Percentiles rank a stretch among this genome's conserved stretches.
Conservation (phyloP, 2,888 invertebrate species). For the Scelioninae gen. 1 region DNA sequence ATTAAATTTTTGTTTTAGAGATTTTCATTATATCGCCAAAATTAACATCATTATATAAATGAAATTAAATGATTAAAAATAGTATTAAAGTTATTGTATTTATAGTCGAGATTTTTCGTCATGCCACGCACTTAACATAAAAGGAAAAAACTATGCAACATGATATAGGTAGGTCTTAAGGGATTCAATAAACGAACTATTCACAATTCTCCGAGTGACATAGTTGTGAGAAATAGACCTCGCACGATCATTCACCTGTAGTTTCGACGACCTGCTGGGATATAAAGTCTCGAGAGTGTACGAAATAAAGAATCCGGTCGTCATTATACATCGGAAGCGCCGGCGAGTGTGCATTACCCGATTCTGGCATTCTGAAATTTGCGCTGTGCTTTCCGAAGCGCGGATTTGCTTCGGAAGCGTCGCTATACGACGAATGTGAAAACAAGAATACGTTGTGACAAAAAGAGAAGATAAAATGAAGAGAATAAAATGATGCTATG, state of each 20-base stretch:
- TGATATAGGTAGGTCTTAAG: slow-evolving; percentile 40
- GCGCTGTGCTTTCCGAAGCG: slow-evolving; percentile 39
- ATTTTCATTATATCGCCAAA: too few species aligned
- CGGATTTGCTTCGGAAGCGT: slow-evolving; percentile 38
- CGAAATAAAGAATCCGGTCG: slow-evolving; percentile 60
- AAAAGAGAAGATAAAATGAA: slow-evolving; percentile 12
- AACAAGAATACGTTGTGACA: slow-evolving; percentile 12
- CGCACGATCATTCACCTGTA: slow-evolving; percentile 46
- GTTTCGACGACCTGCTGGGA: slow-evolving; percentile 47
- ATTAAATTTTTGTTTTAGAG: too few species aligned
- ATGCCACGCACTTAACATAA: slow-evolving; percentile 36
- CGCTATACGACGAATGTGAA: not conserved
- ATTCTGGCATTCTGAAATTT: slow-evolving; percentile 45
- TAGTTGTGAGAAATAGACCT: slow-evolving; percentile 53
- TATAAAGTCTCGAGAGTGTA: slow-evolving; percentile 63
- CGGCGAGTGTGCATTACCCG: slow-evolving; percentile 27
- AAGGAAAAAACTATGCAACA: slow-evolving; percentile 25
- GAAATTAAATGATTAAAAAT: too few species aligned
- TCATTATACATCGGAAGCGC: slow-evolving; percentile 38
- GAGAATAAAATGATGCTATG: too few species aligned
- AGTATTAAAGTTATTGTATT: too few species aligned
- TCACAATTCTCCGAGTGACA: slow-evolving; percentile 53
- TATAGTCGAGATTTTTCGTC: too few species aligned
- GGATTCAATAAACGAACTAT: slow-evolving; percentile 58
- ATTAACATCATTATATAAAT: too few species aligned